Percentiles rank a stretch among this genome's conserved stretches.
Evolutionary conservation across 2,888 invertebrate species (phyloP).

Genomic region (Phengaris alcon): DNA sequence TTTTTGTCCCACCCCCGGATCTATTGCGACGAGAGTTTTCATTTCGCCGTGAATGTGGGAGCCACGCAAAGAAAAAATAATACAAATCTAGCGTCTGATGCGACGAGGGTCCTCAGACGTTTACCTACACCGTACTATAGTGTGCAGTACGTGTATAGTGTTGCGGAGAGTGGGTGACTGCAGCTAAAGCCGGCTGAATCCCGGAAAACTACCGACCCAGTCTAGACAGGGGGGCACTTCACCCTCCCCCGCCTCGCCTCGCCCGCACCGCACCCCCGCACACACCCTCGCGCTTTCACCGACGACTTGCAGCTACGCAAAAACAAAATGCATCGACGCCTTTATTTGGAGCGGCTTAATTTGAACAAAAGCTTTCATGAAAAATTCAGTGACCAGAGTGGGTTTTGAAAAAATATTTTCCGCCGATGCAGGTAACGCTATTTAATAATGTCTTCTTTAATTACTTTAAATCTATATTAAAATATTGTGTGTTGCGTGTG

Average conservation of each 20-base stretch:
- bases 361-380: constrained; percentile 57
- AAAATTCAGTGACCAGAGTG: constrained; percentile 34
- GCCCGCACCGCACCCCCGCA: constrained; percentile 44
- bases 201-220: constrained; percentile 81
- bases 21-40: constrained; percentile 57
- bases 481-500: neutral
- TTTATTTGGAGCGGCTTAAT: constrained; percentile 64
- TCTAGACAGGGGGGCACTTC: constrained; percentile 79
- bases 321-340: constrained; percentile 66
- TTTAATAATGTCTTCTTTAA: neutral
- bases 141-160: constrained; percentile 47
- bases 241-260: constrained; percentile 53
- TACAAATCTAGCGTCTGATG: constrained; percentile 65
- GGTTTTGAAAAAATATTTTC: neutral
- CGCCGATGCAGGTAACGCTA: neutral
- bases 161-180: constrained; percentile 77
- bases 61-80: constrained; percentile 57
- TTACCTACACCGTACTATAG: constrained; percentile 40
- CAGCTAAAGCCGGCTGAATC: constrained; percentile 76
- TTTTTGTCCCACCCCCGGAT: constrained; percentile 49
- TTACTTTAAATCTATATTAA: neutral
- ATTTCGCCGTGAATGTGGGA: constrained; percentile 48
- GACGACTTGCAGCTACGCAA: constrained; percentile 64
- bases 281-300: constrained; percentile 66
- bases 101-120: constrained; percentile 73